Percentiles rank a stretch among this genome's conserved stretches.
Evolutionary conservation across 2,797 vertebrate species (phyloP).

Genomic region (Semotilus atromaculatus): DNA sequence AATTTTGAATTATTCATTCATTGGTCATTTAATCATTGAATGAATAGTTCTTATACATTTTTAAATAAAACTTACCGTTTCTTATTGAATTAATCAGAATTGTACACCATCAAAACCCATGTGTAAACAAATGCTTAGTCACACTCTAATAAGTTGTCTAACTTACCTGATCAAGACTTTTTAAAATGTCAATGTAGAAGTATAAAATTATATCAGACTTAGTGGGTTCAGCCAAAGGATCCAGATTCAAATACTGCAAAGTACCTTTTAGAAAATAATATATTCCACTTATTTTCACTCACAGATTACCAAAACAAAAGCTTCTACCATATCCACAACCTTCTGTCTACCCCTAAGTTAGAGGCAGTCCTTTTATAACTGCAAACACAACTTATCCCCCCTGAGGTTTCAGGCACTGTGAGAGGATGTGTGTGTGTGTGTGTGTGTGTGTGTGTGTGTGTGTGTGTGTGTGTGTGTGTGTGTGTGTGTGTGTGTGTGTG

Average conservation of each 20-base stretch:
- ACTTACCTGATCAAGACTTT: neutral
- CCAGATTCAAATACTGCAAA: slow-evolving; percentile 7
- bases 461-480: slow-evolving; percentile 8
- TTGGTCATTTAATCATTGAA: neutral
- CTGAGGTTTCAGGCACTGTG: slow-evolving; percentile 28
- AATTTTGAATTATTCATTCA: neutral
- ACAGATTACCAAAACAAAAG: slow-evolving; percentile 22
- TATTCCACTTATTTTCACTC: slow-evolving; percentile 4
- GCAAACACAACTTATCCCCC: slow-evolving; percentile 24
- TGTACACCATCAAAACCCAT: neutral
- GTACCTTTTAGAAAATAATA: slow-evolving; percentile 14
- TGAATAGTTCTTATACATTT: neutral
- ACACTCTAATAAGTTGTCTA: neutral
- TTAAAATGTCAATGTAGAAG: neutral
- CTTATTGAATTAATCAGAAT: neutral
- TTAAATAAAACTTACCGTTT: neutral
- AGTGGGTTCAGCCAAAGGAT: slow-evolving; percentile 18
- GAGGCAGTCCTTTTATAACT: slow-evolving; percentile 46
- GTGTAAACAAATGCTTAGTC: neutral
- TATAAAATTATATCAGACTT: neutral
- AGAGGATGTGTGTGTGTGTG: neutral
- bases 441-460: slow-evolving; percentile 21
- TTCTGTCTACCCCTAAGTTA: slow-evolving; percentile 30
- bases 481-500: neutral
- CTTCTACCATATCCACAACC: slow-evolving; percentile 29